These are phyloP conservation scores for Coleophora deauratella DNA, from an alignment of 2,888 invertebrate genomes.

Conservation along the genomic window DNA sequence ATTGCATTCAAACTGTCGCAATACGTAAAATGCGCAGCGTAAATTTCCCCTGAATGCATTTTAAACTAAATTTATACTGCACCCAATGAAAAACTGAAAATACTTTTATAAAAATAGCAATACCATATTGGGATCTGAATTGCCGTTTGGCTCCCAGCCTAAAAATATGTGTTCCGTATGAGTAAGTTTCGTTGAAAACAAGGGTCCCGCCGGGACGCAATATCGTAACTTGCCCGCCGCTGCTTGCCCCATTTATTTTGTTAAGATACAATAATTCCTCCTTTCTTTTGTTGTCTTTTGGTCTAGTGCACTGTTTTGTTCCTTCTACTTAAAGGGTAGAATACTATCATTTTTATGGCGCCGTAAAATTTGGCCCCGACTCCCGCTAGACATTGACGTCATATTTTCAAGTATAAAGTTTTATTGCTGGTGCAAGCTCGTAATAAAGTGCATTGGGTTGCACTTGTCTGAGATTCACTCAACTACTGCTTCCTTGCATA, in stretches of 20 bases:
- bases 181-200: conserved; percentile 27
- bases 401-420: conserved; percentile 12
- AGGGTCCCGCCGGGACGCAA: conserved; percentile 18
- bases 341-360: conserved; percentile 20
- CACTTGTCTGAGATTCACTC: too few species aligned
- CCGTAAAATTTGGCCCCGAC: conserved; percentile 15
- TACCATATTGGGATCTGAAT: conserved; percentile 8
- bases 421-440: conserved; percentile 9
- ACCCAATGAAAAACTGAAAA: too few species aligned
- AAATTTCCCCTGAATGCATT: too few species aligned
- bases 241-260: conserved; percentile 45
- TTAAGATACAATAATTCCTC: conserved; percentile 47
- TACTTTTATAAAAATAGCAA: too few species aligned
- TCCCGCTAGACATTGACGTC: conserved; percentile 8
- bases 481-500: too few species aligned
- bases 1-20: neutral
- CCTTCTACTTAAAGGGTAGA: conserved; percentile 13
- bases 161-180: conserved; percentile 23
- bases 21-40: too few species aligned
- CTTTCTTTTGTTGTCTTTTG: conserved; percentile 19
- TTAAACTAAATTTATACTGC: too few species aligned
- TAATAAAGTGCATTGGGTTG: conserved; percentile 5
- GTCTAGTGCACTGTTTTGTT: conserved; percentile 10
- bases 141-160: conserved; percentile 29
- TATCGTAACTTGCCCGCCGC: conserved; percentile 27